Percentiles rank a stretch among this genome's conserved stretches.
Evolutionary conservation across 35 echinoderm and acorn worm species (phyloP).

Genomic region (Ophiothrix spiculata): DNA sequence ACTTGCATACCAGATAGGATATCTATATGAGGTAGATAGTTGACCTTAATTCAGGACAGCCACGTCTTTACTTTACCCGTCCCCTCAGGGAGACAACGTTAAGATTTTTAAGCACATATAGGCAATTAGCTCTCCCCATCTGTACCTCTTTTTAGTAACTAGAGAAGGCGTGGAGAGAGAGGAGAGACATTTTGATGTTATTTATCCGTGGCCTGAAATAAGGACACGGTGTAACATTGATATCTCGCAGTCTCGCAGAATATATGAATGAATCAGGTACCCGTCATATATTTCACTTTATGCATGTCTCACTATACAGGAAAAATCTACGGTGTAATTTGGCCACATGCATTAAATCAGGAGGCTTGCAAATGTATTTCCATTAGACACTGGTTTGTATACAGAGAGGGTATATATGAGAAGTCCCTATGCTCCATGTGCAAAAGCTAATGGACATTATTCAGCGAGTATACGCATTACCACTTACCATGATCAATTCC

Average conservation of each 20-base stretch:
- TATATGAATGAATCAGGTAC: constrained; percentile 1
- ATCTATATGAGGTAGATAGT: background rate
- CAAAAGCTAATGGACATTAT: background rate
- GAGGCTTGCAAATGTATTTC: constrained; percentile 5
- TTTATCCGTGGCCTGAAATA: background rate
- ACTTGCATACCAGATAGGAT: background rate
- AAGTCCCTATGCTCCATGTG: constrained; percentile 10
- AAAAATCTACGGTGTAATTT: background rate
- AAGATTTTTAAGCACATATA: background rate
- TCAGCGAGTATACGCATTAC: constrained; percentile 7
- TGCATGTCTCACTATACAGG: background rate
- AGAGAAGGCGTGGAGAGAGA: background rate
- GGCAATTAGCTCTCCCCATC: constrained; percentile 7
- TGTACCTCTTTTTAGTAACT: background rate
- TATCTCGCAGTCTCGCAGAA: background rate
- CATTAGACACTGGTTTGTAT: constrained; percentile 1
- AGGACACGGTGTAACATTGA: background rate
- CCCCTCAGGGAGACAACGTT: background rate
- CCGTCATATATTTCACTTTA: background rate
- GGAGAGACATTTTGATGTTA: background rate
- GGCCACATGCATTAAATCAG: background rate
- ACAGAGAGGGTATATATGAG: background rate
- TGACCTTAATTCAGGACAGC: background rate
- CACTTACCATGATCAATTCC: constrained; percentile 15
- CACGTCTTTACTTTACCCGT: background rate